Conservation (phyloP, 2,113 vertebrate genomes). For the Chinchilla lanigera region DNA sequence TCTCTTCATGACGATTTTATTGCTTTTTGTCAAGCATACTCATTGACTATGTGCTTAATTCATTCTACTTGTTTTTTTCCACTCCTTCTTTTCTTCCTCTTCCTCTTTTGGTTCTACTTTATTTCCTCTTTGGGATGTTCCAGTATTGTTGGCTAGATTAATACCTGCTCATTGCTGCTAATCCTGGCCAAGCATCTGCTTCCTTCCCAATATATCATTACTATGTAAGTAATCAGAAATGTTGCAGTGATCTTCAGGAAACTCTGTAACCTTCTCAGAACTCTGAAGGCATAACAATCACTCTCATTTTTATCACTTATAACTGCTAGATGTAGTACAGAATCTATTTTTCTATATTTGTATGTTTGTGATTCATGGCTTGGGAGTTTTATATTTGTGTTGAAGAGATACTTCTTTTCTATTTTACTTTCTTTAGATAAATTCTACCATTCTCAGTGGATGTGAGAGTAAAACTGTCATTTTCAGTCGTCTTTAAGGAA, state of each 20-base stretch:
- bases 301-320: neutral
- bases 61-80: neutral
- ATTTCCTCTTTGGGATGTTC: neutral
- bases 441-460: neutral
- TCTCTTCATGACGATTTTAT: neutral
- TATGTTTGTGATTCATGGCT: neutral
- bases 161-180: neutral
- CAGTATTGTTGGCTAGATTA: neutral
- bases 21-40: neutral
- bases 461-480: neutral
- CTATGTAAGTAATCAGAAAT: neutral
- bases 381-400: neutral
- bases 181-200: neutral
- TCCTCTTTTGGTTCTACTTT: neutral
- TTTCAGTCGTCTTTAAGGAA: neutral
- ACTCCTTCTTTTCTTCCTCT: neutral
- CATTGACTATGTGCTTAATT: fast-evolving
- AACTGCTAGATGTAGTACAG: neutral
- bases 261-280: neutral
- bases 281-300: neutral
- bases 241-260: neutral
- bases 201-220: neutral
- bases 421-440: neutral
- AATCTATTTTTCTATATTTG: neutral
- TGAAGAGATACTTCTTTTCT: neutral